Evolutionary conservation across 2,113 vertebrate species (phyloP), one percentile per base, ranked within the genome.

Genomic region (Mionectes macconnelli): DNA sequence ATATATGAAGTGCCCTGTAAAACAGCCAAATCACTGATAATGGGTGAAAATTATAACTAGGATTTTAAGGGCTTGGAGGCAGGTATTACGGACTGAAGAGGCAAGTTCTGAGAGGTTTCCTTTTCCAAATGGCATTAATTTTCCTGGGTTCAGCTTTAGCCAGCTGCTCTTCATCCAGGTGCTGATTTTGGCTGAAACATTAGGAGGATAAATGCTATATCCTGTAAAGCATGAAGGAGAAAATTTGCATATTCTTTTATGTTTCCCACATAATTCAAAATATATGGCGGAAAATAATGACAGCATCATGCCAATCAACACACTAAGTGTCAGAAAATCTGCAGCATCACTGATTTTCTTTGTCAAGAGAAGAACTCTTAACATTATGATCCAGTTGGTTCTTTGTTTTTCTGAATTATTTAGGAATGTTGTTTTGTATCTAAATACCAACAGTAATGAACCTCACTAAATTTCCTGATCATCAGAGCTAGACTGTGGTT

Each of bases 231-330:
- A 84, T 96, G 92, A 93, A 96, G 85, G 59, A 96, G 93, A 94
- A 64, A 90, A 97, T 97, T 96, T 96, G 94, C 96, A 96, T 96
- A 96, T 40, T 69, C 92, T 97, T 97, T 97, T 93, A 97, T 96
- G 30, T 90, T 93, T 93, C 64, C 76, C 76, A 93, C 83, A 94
- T 73, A 95, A 96, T 94, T 90, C 79, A 95, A 95, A 97, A 96
- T 92, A 95, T 96, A 90, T 87, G 64, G 31, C 78, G 23, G 73
- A 81, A 94, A 95, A 97, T 95, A 93, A 96, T 78, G 76, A 75
- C n/a, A 63, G 64, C 75, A 72, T 72, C 90, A 75, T 78, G 93
- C 75, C 93, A 96, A 96, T 96, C 94, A 96, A 72, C 64, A 56
- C n/a, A 72, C 10, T 93, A 91, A 97, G 90, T 93, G 92, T 95